Base-by-base conservation (phyloP, 2,113 vertebrate species). In the Erpornis zantholeuca region DNA sequence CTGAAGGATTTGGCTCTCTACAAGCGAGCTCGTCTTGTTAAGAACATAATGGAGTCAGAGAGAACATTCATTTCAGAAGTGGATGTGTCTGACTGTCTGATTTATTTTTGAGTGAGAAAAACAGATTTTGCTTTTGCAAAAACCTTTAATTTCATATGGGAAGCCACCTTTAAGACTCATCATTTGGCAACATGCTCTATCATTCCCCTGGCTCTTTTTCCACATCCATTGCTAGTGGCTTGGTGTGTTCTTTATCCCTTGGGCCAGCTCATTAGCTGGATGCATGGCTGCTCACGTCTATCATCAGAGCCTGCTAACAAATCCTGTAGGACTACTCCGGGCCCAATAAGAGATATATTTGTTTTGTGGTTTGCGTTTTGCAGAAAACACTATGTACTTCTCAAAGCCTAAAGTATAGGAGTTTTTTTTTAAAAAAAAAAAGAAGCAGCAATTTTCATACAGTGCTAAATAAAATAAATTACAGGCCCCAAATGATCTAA, bases 241-340 rank as follows among this genome's bases (percentile, higher is more conserved):
- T 69, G 85, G 60, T 91, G 69, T 91, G 66, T 87, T 97, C 94
- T 88, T 94, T 75, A 90, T 93, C 94, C 95, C 97, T 92, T 94
- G 88, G 91, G 95, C 53, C 95, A 86, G 90, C 94, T 98, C 95
- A 96, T 97, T 97, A 97, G 82, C 91, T 86, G 92, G 92, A 86
- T 90, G 92, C 97, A 88, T 89, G 82, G 86, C 85, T 98, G 90
- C 83, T 96, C 85, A 73, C 6, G 82, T 84, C 92, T 90, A 79
- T 95, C 77, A 96, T 94, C 80, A 96, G 68, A 92, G 93, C 63
- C 69, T 83, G 79, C 82, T 95, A 96, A 97, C 75, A 84, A 96
- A 92, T 92, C 91, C 88, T 95, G 80, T 45, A 94, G 91, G 95
- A 91, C 70, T 93, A 81, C 91, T 82, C 86, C 85, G 84, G 83